Base-by-base conservation (phyloP, 2,113 vertebrate species). In the Mugil cephalus region DNA sequence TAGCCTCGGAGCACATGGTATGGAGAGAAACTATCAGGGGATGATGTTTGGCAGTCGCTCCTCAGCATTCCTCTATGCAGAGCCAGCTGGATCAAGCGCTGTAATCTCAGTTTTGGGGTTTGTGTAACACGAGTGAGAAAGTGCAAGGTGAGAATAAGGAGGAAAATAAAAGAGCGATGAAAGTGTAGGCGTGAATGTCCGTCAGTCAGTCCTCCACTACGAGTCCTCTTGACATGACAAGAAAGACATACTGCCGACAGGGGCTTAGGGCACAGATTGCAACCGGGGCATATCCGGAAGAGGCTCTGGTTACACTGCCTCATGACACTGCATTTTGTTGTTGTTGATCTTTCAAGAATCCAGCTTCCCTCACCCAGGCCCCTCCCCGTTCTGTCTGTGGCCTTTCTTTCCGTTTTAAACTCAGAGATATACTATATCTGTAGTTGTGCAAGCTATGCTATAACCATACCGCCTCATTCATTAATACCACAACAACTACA, bases 1-100 rank as follows among this genome's bases (percentile, higher is more conserved):
- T 92, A 93, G 83, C 80, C 66, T 21, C 0, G 12, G 58, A 83
- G 73, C 79, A 81, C 77, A 83, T 74, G 77, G 69, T 70, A 62
- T 67, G 65, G 38, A 74, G 36, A 69, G 72, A 78, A 60, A 35
- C 61, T 80, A 17, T 74, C 47, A 79, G 61, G 55, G 68, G 51
- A 74, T 46, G 48, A 77, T 18, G 47, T 71, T 52, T 73, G 63
- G 53, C 62, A 2, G 5, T n/a, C 46, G 34, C 56, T 71, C 40
- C 46, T 46, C 15, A n/a, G 69, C 84, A 77, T 86, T 83, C 56
- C 56, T 74, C 24, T 24, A 8, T 43, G 66, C 47, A 7, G 47
- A 46, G 59, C 83, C 45, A 68, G 83, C 75, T 72, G 69, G 69
- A 71, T 76, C 81, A 83, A 55, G 42, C 81, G 54, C 46, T 81